phyloP scores from a whole-genome alignment of 2,113 vertebrate species.

The Eudyptes chrysolophus region DNA sequence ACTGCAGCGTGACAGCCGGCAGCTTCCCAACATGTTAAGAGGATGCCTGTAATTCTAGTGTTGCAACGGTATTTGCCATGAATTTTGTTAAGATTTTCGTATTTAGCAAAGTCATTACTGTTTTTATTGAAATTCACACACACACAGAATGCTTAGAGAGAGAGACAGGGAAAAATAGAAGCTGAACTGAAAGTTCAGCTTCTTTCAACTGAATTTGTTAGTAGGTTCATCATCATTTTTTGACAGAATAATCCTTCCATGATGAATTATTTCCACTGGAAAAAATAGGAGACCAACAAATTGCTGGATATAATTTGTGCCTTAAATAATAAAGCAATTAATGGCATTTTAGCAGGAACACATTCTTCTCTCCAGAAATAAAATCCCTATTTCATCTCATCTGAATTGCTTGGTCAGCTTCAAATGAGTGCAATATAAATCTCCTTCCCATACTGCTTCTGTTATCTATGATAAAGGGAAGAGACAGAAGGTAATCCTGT shows the following conservation, averaged over 20 bases:
- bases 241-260: conserved; percentile 57
- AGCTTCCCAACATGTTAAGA: not conserved
- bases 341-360: conserved; percentile 69
- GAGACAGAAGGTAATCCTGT: conserved; percentile 61
- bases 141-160: not conserved
- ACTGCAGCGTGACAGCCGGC: not conserved
- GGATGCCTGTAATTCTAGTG: not conserved
- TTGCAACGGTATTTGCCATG: not conserved
- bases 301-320: conserved; percentile 70
- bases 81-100: not conserved
- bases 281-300: conserved; percentile 64
- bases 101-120: not conserved
- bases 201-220: conserved; percentile 51
- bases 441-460: conserved; percentile 64
- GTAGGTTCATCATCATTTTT: conserved; percentile 43
- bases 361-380: conserved; percentile 72
- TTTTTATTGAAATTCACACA: not conserved
- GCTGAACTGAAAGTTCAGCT: conserved; percentile 42
- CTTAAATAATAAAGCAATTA: conserved; percentile 79
- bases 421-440: conserved; percentile 71
- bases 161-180: not conserved
- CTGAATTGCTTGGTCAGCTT: conserved; percentile 77
- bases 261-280: conserved; percentile 59
- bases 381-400: conserved; percentile 72
- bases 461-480: conserved; percentile 66